Conservation (phyloP, 2,113 vertebrate genomes). For the Prinia subflava region DNA sequence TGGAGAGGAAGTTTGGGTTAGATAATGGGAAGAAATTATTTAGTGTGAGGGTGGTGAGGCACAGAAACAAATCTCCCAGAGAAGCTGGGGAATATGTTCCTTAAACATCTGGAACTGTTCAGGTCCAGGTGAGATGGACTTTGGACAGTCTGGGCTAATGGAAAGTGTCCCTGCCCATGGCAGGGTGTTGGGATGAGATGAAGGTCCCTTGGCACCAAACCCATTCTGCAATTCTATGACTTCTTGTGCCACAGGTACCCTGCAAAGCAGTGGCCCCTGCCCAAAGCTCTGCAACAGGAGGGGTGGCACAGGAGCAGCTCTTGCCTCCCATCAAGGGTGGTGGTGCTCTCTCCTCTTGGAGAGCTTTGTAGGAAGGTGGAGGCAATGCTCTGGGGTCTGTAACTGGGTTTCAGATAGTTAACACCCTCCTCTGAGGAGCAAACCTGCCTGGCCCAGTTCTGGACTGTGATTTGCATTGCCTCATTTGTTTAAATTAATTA, state of each 20-base stretch:
- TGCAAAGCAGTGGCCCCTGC: not conserved
- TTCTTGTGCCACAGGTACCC: accelerated
- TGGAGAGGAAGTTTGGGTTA: not conserved
- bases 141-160: not conserved
- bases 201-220: not conserved
- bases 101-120: not conserved
- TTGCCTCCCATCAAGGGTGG: accelerated
- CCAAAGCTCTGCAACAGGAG: accelerated
- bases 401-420: not conserved
- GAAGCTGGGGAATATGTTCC: not conserved
- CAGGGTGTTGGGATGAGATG: too few relatives aligned
- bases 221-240: too few relatives aligned
- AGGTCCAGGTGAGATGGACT: not conserved
- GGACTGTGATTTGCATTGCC: not conserved
- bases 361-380: not conserved
- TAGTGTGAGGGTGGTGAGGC: not conserved
- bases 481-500: not conserved
- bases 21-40: not conserved
- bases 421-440: not conserved
- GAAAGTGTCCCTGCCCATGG: not conserved
- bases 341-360: not conserved
- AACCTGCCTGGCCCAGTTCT: not conserved
- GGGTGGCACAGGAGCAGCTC: too few relatives aligned
- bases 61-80: not conserved
- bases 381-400: not conserved